Base-by-base conservation (phyloP, 2,888 invertebrate species). In the Sialis lutaria region DNA sequence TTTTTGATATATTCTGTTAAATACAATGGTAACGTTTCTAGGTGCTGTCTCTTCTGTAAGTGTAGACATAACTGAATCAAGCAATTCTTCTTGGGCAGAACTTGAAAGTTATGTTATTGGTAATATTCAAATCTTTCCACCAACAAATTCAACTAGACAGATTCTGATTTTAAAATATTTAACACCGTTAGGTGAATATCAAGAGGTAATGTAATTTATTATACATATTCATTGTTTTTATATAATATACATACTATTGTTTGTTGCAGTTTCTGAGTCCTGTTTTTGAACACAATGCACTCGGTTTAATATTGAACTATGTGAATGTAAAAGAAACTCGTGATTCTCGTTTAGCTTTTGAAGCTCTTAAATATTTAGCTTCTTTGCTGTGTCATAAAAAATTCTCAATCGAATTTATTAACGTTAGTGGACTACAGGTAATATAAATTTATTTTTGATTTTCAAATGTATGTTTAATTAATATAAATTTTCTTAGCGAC, bases 101-200 rank as follows among this genome's bases (percentile, higher is more conserved):
- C 76, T 91, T 73, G 86, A 90, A 63, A 82, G 82, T 0, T 84
- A 85, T 56, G 82, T 93, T 49, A 89, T 92, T 55, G 91, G 91
- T 55, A 83, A 79, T 33, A 86, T 92, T 54, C 86, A 89, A 59
- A 82, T 96, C 55, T 82, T 85, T 63, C 97, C 97, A 6, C 80
- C 91, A 2, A 89, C 87, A 0, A 70, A 82, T 46, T 85, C 86
- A 1, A 92, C 93, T 33, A 82, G 85, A 60, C 95, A 96, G 64
- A 83, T 96, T 70, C 73, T 96, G 2, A 92, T 96, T 57, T 67
- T 97, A 32, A 76, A 91, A 55, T 98, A 95, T 62, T 72, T 98
- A n/a, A 87, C 91, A 4, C 90, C 96, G 0, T 85, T 96, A 78
- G 97, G 95, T 9, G 97, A 96, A 61, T 97, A 96, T 62, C 97